Evolutionary conservation across 2,888 invertebrate species (phyloP).

Genomic region (Drosophila atripex): DNA sequence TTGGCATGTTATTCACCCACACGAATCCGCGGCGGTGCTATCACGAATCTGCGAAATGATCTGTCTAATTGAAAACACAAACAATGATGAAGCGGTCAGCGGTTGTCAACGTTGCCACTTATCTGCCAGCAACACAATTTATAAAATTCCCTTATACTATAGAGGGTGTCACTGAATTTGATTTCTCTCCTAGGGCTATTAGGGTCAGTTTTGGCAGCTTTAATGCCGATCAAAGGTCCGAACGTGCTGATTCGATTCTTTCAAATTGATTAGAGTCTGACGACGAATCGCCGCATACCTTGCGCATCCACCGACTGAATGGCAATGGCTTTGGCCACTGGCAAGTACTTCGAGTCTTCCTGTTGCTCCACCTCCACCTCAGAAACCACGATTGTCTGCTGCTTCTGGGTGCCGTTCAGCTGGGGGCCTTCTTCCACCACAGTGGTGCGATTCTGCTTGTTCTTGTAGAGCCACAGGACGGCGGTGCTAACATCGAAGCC

Average conservation of each 20-base stretch:
- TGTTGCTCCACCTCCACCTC: conserved; percentile 92
- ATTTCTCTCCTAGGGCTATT: conserved; percentile 36
- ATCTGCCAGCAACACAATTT: conserved; percentile 45
- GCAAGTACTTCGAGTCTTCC: conserved; percentile 88
- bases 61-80: conserved; percentile 45
- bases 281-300: conserved; percentile 83
- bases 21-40: conserved; percentile 32
- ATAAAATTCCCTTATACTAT: conserved; percentile 40
- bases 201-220: conserved; percentile 45
- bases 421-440: conserved; percentile 50
- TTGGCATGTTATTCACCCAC: conserved; percentile 71
- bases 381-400: conserved; percentile 90
- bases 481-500: conserved; percentile 90
- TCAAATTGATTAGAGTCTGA: conserved; percentile 11
- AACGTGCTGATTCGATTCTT: conserved; percentile 20
- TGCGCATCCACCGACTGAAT: conserved; percentile 90
- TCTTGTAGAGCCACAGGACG: conserved; percentile 92
- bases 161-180: conserved; percentile 36
- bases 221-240: conserved; percentile 55
- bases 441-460: conserved; percentile 61
- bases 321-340: conserved; percentile 91
- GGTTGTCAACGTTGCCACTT: conserved; percentile 59
- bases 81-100: conserved; percentile 38
- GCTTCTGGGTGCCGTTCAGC: conserved; percentile 30
- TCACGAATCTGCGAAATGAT: conserved; percentile 50